Conservation (phyloP, 2,888 invertebrate species). For the Mimas tiliae region DNA sequence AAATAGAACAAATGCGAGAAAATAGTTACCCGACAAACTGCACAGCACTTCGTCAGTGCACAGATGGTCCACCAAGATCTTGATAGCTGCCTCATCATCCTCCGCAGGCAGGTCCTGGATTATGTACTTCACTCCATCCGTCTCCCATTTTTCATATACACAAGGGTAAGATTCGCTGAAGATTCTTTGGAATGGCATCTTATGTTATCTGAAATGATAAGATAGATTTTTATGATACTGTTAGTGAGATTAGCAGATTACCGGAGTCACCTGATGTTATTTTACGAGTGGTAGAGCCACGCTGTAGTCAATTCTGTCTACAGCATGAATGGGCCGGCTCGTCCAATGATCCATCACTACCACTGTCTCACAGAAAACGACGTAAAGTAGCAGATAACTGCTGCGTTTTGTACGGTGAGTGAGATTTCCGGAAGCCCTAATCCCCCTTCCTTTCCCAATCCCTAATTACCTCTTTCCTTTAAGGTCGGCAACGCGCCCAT, state of each 20-base stretch:
- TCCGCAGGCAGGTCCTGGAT: slow-evolving; percentile 66
- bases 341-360: no score
- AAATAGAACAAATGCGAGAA: neutral
- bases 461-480: no score
- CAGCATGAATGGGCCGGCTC: no score
- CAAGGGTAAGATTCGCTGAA: slow-evolving; percentile 56
- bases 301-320: no score
- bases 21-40: slow-evolving; percentile 45
- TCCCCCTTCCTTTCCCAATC: no score
- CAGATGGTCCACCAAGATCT: slow-evolving; percentile 53
- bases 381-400: no score
- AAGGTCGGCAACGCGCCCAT: no score
- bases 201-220: neutral
- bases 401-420: no score
- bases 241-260: neutral
- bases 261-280: no score
- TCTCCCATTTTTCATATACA: slow-evolving; percentile 61
- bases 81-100: slow-evolving; percentile 59
- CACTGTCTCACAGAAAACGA: no score
- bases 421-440: no score
- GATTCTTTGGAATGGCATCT: slow-evolving; percentile 49
- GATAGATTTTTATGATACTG: neutral
- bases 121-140: slow-evolving; percentile 52
- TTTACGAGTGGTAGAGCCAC: no score
- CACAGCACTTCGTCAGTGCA: slow-evolving; percentile 61